Base-by-base conservation (phyloP, 2,113 vertebrate species). In the Plotosus lineatus region DNA sequence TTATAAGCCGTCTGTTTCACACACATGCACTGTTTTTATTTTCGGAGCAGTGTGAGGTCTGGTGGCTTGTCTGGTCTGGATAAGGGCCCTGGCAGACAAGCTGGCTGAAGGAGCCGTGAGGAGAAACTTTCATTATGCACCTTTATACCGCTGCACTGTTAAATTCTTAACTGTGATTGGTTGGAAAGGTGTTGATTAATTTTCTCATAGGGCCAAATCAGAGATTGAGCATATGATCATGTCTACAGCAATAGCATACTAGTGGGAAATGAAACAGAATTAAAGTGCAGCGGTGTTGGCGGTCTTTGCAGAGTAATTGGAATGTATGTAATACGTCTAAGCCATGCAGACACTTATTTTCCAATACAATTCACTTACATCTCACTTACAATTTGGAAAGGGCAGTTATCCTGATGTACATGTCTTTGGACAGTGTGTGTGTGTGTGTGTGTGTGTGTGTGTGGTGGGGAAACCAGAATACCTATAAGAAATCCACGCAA, bases 31-130 rank as follows among this genome's bases (percentile, higher is more conserved):
- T 17, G 17, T 60, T 78, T 83, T 79, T 86, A 46, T 85, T 85
- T 89, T 75, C 83, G 77, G 53, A 89, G 74, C 87, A 82, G 88
- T 87, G 85, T 88, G 89, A 89, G 85, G 82, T 83, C 87, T 83
- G 89, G 87, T 83, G 84, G 87, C 89, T 88, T 87, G 89, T 88
- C 84, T 77, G 90, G 87, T 86, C 87, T 90, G 87, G 87, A 88
- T 63, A 77, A 86, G 89, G 87, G 81, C 86, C 61, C 77, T 68
- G 77, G 75, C 46, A 21, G 58, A 58, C 81, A 74, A 72, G 78
- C 33, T 42, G 61, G 69, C 73, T 71, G 48, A 78, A 79, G 80
- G 83, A 84, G 60, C 80, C 75, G 38, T 42, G 72, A 61, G 33
- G 50, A 85, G 69, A 75, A 44, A 50, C 42, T 21, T 53, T 40